Percentiles rank a stretch among this genome's conserved stretches.
These are phyloP conservation scores for Jacana jacana DNA, from an alignment of 2,113 vertebrate species.

Conservation along the genomic window DNA sequence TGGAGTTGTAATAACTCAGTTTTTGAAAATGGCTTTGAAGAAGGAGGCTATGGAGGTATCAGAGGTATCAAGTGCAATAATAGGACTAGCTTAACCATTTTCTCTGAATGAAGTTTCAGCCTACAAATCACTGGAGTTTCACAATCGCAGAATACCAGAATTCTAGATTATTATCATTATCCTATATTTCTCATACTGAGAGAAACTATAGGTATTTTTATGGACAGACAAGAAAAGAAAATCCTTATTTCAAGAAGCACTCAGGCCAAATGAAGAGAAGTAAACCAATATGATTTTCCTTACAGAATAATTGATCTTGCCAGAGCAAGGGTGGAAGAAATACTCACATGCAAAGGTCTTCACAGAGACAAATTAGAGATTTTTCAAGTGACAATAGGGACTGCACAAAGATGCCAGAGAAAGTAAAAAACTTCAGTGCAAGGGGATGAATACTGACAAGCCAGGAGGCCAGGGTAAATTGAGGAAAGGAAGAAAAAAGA, in stretches of 20 bases:
- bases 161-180: not conserved
- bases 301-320: not conserved
- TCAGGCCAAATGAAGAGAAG: not conserved
- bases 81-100: not conserved
- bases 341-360: not conserved
- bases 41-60: not conserved
- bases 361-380: not conserved
- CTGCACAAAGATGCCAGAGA: not conserved
- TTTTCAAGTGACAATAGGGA: not conserved
- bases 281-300: not conserved
- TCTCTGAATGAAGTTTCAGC: not conserved
- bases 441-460: not conserved
- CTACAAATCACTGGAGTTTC: not conserved
- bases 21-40: not conserved
- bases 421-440: not conserved
- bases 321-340: not conserved
- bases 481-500: not conserved
- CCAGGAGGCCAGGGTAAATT: accelerated
- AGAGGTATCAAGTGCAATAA: not conserved
- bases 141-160: not conserved
- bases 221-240: not conserved
- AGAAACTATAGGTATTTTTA: not conserved
- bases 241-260: not conserved
- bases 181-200: not conserved
- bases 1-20: not conserved